phyloP scores from a whole-genome alignment of 2,888 invertebrate species.

The Hyles lineata region DNA sequence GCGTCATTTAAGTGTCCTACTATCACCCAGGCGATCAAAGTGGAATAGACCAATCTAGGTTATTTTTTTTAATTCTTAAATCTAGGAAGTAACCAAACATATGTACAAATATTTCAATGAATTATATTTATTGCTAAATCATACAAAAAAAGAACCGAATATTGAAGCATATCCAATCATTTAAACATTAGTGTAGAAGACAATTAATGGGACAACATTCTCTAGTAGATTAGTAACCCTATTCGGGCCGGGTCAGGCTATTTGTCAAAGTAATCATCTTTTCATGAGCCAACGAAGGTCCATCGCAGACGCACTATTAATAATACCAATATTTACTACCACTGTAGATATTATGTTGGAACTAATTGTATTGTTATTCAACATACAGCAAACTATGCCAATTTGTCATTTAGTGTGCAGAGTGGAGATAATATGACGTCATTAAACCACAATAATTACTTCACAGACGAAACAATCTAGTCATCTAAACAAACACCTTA shows the following conservation, averaged over 20 bases:
- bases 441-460: no score
- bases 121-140: not conserved
- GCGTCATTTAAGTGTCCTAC: no score
- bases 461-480: no score
- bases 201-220: slow-evolving; percentile 70
- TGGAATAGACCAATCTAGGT: no score
- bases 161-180: slow-evolving; percentile 35
- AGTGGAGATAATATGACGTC: not conserved
- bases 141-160: not conserved
- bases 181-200: slow-evolving; percentile 53
- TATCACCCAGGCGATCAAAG: no score
- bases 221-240: slow-evolving; percentile 67
- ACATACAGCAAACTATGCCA: slow-evolving; percentile 19
- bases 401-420: no score
- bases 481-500: no score
- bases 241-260: slow-evolving; percentile 57
- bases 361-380: slow-evolving; percentile 26
- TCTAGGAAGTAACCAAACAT: no score
- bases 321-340: slow-evolving; percentile 52
- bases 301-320: slow-evolving; percentile 56
- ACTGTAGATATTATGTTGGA: not conserved
- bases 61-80: no score
- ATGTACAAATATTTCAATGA: no score
- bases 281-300: slow-evolving; percentile 57
- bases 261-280: slow-evolving; percentile 77